phyloP scores from a whole-genome alignment of 2,888 invertebrate species.

The Cyaniris semiargus region DNA sequence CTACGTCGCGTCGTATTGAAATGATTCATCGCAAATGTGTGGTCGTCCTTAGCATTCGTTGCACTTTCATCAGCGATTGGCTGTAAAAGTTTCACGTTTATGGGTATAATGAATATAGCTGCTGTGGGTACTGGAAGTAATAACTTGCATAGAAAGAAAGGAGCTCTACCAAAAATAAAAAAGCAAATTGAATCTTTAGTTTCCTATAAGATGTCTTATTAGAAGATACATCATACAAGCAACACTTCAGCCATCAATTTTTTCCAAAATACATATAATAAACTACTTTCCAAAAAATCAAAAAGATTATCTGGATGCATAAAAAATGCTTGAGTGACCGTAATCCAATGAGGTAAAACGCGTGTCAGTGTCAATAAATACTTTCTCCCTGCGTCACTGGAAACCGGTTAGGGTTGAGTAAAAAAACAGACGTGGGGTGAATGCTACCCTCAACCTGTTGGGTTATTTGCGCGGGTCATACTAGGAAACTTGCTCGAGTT shows the following conservation, averaged over 20 bases:
- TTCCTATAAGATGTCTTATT: not conserved
- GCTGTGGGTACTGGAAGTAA: not conserved
- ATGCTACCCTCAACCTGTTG: slow-evolving; percentile 19
- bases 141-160: not conserved
- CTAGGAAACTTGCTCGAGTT: slow-evolving; percentile 9
- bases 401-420: slow-evolving; percentile 32
- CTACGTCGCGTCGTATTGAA: no score
- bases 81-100: not conserved
- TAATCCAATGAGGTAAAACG: slow-evolving; percentile 6
- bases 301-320: not conserved
- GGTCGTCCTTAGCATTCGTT: not conserved
- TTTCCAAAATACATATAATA: not conserved
- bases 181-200: not conserved
- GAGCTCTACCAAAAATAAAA: not conserved
- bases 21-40: no score
- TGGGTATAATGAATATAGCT: not conserved
- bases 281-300: not conserved
- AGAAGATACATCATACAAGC: not conserved
- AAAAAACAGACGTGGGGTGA: slow-evolving; percentile 33
- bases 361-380: slow-evolving; percentile 23
- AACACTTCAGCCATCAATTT: not conserved
- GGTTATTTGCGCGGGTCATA: slow-evolving; percentile 24
- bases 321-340: not conserved
- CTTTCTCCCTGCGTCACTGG: slow-evolving; percentile 30
- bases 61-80: not conserved